Evolutionary conservation across 2,113 vertebrate species (phyloP), one percentile per base, ranked within the genome.

Genomic region (Plecturocebus donacophilus): DNA sequence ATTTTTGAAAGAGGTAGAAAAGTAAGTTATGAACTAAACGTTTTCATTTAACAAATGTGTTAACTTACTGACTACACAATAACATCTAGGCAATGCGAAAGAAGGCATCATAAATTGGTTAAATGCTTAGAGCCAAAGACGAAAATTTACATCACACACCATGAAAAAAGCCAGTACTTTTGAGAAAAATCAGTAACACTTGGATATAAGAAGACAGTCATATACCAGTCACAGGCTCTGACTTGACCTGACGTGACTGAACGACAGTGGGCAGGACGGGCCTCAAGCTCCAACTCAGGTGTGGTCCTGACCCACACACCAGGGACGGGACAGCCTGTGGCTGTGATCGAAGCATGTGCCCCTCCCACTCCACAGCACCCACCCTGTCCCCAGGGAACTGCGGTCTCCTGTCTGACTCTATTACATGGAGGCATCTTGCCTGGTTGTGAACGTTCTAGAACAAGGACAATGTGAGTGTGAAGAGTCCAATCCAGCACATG

Each of bases 11-110:
- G 17, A 87, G 11, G 19, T 0, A 93, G 3, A 97, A 11, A 71
- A n/a, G 16, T 25, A 27, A 56, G 30, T 96, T 56, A 90, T 1
- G 16, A 49, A 40, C 84, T 93, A 56, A 76, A 32, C 1, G 20
- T 13, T 30, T 19, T 5, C 20, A 30, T 12, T 70, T 35, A 21
- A 42, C 6, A 40, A 19, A 17, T 0, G 0, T 0, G 2, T 5
- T 10, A 45, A 8, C n/a, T n/a, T 8, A 35, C 11, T 52, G 16
- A 7, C 2, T 4, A 20, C 1, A 23, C 0, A 30, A 0, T 0
- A 80, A 56, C 1, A 20, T 14, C 75, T 7, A 23, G 1, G 3
- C 27, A 38, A 2, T 0, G 2, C 0, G 2, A 58, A 12, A 52
- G 8, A 49, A 42, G 0, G 0, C 1, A 9, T 2, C 0, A 1